A percentile compares a stretch with the other conserved stretches of the same genome.
Conservation (phyloP, 2,888 invertebrate genomes). For the Harpalus rufipes region DNA sequence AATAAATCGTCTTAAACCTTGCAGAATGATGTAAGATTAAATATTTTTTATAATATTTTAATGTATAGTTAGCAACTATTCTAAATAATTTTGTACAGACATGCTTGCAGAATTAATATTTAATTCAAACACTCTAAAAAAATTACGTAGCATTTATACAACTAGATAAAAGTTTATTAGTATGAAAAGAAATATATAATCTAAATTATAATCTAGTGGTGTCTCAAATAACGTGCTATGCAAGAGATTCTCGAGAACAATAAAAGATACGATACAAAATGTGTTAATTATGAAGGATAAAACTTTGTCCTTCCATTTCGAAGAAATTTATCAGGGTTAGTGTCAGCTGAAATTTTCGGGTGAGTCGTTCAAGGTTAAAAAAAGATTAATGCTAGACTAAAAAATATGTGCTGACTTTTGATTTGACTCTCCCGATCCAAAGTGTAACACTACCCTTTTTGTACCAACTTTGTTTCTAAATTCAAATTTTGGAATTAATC, state of each 20-base stretch:
- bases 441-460: conserved; percentile 23
- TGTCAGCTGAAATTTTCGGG: conserved; percentile 34
- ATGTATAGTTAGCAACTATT: not conserved
- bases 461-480: not conserved
- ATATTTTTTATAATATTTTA: not conserved
- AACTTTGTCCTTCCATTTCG: not conserved
- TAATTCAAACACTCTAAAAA: not conserved
- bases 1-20: conserved; percentile 4
- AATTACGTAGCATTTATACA: too few species aligned
- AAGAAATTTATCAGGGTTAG: conserved; percentile 20
- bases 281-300: too few species aligned
- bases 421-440: conserved; percentile 27
- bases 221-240: too few species aligned
- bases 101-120: not conserved
- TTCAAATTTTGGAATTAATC: not conserved
- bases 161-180: too few species aligned
- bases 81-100: not conserved
- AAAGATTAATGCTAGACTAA: not conserved
- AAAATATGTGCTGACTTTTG: conserved; percentile 2
- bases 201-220: too few species aligned
- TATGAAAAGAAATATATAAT: too few species aligned
- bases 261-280: too few species aligned
- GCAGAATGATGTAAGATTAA: conserved; percentile 23
- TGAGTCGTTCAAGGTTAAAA: conserved; percentile 24
- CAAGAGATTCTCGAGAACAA: too few species aligned